These are phyloP conservation scores for Zaprionus bogoriensis DNA, from an alignment of 2,888 invertebrate species.

Conservation along the genomic window DNA sequence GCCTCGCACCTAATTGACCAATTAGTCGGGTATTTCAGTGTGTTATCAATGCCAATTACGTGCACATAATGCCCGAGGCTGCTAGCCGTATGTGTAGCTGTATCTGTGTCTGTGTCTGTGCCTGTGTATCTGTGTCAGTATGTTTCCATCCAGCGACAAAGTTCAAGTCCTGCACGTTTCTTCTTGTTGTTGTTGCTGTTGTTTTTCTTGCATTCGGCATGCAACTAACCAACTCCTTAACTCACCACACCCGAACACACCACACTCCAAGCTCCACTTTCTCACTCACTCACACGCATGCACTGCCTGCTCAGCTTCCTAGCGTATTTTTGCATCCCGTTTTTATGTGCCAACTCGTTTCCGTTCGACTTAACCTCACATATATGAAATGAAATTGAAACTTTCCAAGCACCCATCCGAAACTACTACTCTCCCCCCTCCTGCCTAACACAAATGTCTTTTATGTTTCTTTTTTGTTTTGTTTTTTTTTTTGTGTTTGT, in stretches of 20 bases:
- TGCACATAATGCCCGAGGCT: neutral
- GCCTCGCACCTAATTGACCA: constrained; percentile 41
- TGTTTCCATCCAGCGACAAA: neutral
- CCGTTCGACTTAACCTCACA: constrained; percentile 5
- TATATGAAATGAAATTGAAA: constrained; percentile 2
- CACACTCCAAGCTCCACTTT: constrained; percentile 15
- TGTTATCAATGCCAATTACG: constrained; percentile 51
- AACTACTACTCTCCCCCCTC: constrained; percentile 13
- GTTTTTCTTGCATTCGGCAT: constrained; percentile 39
- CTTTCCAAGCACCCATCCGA: constrained; percentile 10
- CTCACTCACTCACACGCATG: constrained; percentile 26
- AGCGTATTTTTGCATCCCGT: constrained; percentile 36
- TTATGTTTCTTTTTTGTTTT: neutral
- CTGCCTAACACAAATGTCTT: constrained; percentile 20
- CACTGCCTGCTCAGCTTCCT: constrained; percentile 49
- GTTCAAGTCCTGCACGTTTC: constrained; percentile 16
- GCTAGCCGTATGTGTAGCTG: neutral
- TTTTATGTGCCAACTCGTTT: neutral
- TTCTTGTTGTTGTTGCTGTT: constrained; percentile 15
- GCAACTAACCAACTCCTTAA: constrained; percentile 42
- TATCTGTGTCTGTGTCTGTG: neutral
- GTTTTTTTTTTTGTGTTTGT: constrained; percentile 8
- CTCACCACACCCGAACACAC: constrained; percentile 9
- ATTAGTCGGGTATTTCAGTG: constrained; percentile 48
- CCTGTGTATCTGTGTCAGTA: neutral